A percentile compares a stretch with the other conserved stretches of the same genome.
Conservation (phyloP, 2,888 invertebrate genomes). For the Xanthia icteritia region DNA sequence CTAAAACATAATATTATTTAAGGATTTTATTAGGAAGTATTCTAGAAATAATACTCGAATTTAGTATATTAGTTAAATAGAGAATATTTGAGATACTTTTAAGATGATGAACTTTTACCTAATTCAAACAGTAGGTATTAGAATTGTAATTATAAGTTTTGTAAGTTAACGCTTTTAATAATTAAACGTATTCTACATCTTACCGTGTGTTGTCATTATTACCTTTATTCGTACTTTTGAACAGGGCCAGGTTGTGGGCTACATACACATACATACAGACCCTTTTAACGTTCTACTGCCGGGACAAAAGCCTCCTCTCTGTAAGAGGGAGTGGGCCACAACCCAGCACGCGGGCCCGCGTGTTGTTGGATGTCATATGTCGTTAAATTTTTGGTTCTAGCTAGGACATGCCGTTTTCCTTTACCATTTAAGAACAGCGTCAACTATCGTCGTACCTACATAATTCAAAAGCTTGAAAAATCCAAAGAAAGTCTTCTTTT, state of each 20-base stretch:
- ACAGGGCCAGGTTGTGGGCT: background rate
- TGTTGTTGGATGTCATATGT: background rate
- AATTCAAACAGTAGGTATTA: background rate
- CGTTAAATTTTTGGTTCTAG: background rate
- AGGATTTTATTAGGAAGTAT: background rate
- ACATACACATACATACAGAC: background rate
- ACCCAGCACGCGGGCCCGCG: background rate
- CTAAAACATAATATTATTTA: background rate
- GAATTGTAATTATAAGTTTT: background rate
- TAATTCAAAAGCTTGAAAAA: background rate
- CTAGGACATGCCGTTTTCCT: background rate
- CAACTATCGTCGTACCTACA: background rate
- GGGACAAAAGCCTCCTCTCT: background rate
- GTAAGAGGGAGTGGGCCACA: background rate
- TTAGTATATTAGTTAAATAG: background rate
- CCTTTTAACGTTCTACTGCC: background rate
- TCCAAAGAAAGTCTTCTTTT: background rate
- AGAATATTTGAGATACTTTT: background rate
- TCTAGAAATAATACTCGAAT: background rate
- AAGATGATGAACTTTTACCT: background rate
- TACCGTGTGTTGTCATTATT: constrained; percentile 1
- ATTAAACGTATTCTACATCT: constrained; percentile 1
- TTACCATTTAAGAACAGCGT: background rate
- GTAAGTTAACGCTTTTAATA: background rate
- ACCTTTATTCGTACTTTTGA: background rate